Percentiles rank a stretch among this genome's conserved stretches.
Evolutionary conservation across 1,140 invertebrate species (phyloP).

Genomic region (Panagrolaimus sp.): DNA sequence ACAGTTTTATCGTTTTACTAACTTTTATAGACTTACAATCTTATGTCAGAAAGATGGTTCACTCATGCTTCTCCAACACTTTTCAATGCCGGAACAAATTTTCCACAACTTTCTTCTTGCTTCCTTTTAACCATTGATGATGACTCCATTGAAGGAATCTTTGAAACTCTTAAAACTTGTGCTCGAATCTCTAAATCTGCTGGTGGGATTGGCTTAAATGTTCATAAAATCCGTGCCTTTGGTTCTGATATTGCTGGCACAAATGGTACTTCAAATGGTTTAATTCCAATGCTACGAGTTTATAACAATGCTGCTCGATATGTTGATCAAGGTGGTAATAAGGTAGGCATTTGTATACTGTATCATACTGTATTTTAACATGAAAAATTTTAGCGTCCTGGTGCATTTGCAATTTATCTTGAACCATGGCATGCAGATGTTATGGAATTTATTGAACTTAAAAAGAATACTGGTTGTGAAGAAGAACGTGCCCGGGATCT

Average conservation of each 20-base stretch:
- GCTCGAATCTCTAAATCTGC: slow-evolving; percentile 90
- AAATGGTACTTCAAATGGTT: slow-evolving; percentile 84
- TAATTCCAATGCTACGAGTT: slow-evolving; percentile 90
- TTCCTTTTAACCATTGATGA: slow-evolving; percentile 87
- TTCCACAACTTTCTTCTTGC: slow-evolving; percentile 86
- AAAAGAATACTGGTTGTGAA: slow-evolving; percentile 87
- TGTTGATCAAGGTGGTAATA: slow-evolving; percentile 94
- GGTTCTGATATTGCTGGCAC: slow-evolving; percentile 87
- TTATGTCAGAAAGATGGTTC: slow-evolving; percentile 87
- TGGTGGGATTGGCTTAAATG: slow-evolving; percentile 91
- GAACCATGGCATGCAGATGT: slow-evolving; percentile 98
- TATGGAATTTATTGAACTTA: slow-evolving; percentile 85
- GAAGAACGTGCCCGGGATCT: slow-evolving; percentile 83
- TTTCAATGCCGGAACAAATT: slow-evolving; percentile 83
- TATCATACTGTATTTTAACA: too few species aligned
- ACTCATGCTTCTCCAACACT: slow-evolving; percentile 93
- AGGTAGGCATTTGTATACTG: slow-evolving; percentile 62
- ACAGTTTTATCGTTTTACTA: background rate
- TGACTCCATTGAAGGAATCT: slow-evolving; percentile 97
- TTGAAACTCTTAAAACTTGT: slow-evolving; percentile 83
- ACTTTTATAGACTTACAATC: slow-evolving; percentile 74
- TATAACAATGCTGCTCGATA: slow-evolving; percentile 91
- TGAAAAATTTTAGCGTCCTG: slow-evolving; percentile 68
- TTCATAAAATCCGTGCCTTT: slow-evolving; percentile 85
- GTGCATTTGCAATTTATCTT: slow-evolving; percentile 91